phyloP scores from a whole-genome alignment of 2,113 vertebrate species.

The Eolophus roseicapilla region DNA sequence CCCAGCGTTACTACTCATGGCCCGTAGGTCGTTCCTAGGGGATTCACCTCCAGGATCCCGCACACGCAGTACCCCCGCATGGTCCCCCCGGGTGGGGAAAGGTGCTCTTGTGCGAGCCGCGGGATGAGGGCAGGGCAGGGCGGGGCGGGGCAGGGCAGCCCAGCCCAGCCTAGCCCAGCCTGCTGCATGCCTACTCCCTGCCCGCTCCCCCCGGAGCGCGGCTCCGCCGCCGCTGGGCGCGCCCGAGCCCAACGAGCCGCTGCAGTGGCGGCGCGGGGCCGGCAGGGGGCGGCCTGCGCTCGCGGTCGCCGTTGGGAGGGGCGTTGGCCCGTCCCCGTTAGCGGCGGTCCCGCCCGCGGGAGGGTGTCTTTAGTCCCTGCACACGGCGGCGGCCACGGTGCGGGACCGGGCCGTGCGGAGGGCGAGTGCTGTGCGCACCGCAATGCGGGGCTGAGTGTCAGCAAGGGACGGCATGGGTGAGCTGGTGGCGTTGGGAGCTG shows the following conservation, averaged over 20 bases:
- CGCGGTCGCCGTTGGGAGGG: not conserved
- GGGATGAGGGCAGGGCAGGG: not conserved
- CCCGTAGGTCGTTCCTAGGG: not conserved
- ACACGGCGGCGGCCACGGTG: no score
- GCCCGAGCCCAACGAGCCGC: not conserved
- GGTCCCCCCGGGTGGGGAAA: not conserved
- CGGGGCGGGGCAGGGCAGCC: no score
- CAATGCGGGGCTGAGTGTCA: not conserved
- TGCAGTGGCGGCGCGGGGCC: not conserved
- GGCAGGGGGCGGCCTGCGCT: not conserved
- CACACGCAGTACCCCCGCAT: not conserved
- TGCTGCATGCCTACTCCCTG: no score
- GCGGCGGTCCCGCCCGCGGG: no score
- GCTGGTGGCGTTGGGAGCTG: rapidly evolving
- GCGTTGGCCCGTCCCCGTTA: not conserved
- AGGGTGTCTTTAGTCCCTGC: not conserved
- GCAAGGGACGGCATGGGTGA: not conserved
- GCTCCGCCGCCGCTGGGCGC: not conserved
- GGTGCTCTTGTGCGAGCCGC: not conserved
- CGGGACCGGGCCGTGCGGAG: rapidly evolving
- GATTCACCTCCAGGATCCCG: not conserved
- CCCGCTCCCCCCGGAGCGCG: rapidly evolving
- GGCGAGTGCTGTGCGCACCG: rapidly evolving
- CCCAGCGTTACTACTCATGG: not conserved
- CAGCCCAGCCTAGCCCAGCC: no score